phyloP scores from a whole-genome alignment of 2,113 vertebrate genomes.

The Ctenomys sociabilis region DNA sequence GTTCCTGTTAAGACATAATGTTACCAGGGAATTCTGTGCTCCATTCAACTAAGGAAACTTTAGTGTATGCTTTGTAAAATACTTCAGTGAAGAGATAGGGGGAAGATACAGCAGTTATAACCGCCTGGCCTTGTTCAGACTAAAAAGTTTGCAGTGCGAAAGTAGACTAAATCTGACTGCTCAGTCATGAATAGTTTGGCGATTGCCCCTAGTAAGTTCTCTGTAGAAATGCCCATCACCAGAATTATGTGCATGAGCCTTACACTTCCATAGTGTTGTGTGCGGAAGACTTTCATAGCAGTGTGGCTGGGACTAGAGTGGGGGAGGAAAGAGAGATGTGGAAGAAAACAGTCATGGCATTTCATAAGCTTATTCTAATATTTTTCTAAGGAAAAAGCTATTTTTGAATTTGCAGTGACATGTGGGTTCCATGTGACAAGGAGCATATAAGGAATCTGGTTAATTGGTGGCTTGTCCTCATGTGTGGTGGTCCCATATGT shows the following conservation, averaged over 20 bases:
- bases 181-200: not conserved
- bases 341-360: constrained; percentile 14
- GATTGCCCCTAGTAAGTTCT: not conserved
- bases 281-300: not conserved
- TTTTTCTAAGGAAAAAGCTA: constrained; percentile 54
- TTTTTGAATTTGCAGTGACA: constrained; percentile 63
- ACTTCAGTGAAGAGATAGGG: not conserved
- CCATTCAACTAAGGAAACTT: not conserved
- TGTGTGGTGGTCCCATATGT: not conserved
- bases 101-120: not conserved
- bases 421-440: constrained; percentile 62
- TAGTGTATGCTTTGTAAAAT: not conserved
- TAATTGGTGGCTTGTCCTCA: not conserved
- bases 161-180: not conserved
- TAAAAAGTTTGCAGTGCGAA: not conserved
- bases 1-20: not conserved
- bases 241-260: not conserved
- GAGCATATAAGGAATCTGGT: constrained; percentile 27
- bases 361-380: constrained; percentile 24
- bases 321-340: not conserved
- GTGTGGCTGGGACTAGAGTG: not conserved
- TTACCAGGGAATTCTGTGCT: not conserved
- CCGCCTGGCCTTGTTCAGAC: not conserved
- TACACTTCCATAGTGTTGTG: not conserved
- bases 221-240: not conserved